Base-by-base conservation (phyloP, 2,113 vertebrate species). In the Emydura subglobosa region DNA sequence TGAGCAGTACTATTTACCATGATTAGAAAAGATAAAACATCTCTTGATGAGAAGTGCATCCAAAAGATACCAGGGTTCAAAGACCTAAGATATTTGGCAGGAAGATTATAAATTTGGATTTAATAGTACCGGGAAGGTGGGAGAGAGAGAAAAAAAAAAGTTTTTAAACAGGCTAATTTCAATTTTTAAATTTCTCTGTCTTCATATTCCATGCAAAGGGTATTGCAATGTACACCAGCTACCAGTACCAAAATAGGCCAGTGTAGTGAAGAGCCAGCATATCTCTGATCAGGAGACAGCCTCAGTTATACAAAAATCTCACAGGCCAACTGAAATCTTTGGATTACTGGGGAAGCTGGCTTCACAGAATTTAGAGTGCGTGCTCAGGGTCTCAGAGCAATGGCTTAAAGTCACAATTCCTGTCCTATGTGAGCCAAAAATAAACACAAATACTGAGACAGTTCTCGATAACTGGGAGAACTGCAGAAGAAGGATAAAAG, bases 101-200 rank as follows among this genome's bases (percentile, higher is more conserved):
- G 27, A 93, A 19, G 39, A 76, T 72, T 90, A 90, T 91, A 96
- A 93, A 94, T 95, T 61, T 88, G 76, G 54, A 81, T 94, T 80
- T 87, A 10, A 25, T 74, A 74, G 21, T 9, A 24, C 17, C 9
- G 10, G 4, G 12, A 24, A 6, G 24, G 44, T 27, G 13, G 11
- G 25, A 11, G 57, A 57, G 24, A 10, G 21, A 34, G 7, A 76
- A 78, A 22, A 39, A 3, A 72, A 8, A 72, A 19, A 39, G 21
- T 44, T 25, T 44, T 78, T 44, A 78, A 76, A 72, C n/a, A 27
- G 42, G 39, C 24, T 27, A 25, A 44, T 29, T 91, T 88, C 74
- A 79, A 81, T 88, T 93, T 83, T 93, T 90, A 88, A 90, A 93
- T 44, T 21, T 79, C 79, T 93, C 6, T 0, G 5, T 39, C 65